phyloP scores from a whole-genome alignment of 2,113 vertebrate genomes.

The Ploceus nigricollis region DNA sequence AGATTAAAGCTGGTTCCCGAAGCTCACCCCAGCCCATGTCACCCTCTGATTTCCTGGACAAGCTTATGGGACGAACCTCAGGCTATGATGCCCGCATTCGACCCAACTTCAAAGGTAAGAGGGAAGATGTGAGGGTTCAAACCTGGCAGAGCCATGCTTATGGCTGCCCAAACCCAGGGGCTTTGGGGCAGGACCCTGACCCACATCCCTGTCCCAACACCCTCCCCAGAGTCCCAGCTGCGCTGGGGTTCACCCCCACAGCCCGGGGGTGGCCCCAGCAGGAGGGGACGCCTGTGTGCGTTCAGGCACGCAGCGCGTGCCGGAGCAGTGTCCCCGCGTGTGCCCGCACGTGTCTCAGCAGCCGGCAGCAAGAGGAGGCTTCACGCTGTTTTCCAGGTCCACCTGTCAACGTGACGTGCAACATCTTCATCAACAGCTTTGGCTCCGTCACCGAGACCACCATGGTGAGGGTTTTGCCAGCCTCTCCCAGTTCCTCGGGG shows the following conservation, averaged over 20 bases:
- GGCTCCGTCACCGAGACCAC: conserved; percentile 92
- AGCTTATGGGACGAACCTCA: conserved; percentile 92
- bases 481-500: fast-evolving
- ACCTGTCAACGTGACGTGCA: conserved; percentile 94
- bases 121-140: not conserved
- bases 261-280: fast-evolving
- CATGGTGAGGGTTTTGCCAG: conserved; percentile 79
- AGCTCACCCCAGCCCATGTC: conserved; percentile 78
- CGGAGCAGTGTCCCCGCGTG: fast-evolving
- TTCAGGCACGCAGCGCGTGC: fast-evolving
- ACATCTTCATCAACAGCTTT: conserved; percentile 98
- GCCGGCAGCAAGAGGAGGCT: not conserved
- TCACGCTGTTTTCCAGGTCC: conserved; percentile 75
- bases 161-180: not conserved
- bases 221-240: fast-evolving
- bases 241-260: not conserved
- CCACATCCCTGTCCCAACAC: not conserved
- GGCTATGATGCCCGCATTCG: conserved; percentile 93
- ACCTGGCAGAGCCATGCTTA: not conserved
- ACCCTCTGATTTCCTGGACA: conserved; percentile 94
- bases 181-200: not conserved
- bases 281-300: not conserved
- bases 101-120: conserved; percentile 94
- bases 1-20: conserved; percentile 79
- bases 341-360: not conserved